phyloP scores from a whole-genome alignment of 2,113 vertebrate species.

The Dipodomys ordii region DNA sequence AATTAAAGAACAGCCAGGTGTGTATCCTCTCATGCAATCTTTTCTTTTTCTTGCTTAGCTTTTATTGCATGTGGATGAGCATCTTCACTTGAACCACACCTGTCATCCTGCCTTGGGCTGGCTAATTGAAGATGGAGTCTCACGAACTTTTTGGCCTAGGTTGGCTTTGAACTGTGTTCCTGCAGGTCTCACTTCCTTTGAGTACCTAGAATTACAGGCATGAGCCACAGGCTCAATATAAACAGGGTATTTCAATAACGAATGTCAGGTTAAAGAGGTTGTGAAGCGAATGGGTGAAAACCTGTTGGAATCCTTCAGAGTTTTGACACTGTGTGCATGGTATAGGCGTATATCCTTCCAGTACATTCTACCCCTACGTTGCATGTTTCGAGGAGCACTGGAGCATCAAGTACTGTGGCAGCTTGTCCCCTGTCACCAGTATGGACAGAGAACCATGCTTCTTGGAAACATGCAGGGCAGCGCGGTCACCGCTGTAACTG shows the following conservation, averaged over 20 bases:
- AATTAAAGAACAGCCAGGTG: conserved; percentile 46
- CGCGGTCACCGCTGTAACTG: neutral
- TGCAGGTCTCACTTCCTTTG: too few species aligned
- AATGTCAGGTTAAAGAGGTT: conserved; percentile 25
- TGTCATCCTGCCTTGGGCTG: too few species aligned
- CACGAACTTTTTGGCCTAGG: too few species aligned
- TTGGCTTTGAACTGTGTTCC: too few species aligned
- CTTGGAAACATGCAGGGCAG: too few species aligned
- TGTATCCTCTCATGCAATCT: too few species aligned
- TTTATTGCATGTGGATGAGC: too few species aligned
- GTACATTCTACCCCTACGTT: conserved; percentile 74
- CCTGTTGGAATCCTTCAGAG: conserved; percentile 56
- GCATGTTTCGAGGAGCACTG: conserved; percentile 86
- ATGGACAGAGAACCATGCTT: neutral
- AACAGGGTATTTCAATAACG: conserved; percentile 66
- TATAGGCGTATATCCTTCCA: conserved; percentile 69
- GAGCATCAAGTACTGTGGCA: conserved; percentile 81
- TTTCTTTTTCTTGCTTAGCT: too few species aligned
- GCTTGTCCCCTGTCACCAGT: conserved; percentile 76
- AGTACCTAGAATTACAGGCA: too few species aligned
- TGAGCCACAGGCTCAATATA: conserved; percentile 17
- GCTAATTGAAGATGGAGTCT: too few species aligned
- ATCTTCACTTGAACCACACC: neutral
- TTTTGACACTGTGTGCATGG: conserved; percentile 67
- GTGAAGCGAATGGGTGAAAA: conserved; percentile 75